Evolutionary conservation across 2,113 vertebrate genomes (phyloP).

Genomic region (Anhinga rufa): DNA sequence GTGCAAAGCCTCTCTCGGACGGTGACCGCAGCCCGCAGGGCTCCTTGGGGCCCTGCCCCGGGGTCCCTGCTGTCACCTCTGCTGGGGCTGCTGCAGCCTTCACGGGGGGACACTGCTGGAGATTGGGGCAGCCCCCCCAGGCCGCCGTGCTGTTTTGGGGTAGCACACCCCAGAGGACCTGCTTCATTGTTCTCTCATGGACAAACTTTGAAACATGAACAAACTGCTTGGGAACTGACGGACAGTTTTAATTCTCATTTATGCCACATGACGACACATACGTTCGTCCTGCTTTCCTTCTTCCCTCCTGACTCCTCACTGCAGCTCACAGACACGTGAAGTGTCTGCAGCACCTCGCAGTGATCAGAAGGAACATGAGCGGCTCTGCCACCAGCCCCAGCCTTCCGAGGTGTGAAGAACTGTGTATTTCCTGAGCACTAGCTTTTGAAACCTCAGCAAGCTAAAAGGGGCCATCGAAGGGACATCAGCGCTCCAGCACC

Average conservation of each 20-base stretch:
- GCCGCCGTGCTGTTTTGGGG: background rate
- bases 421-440: background rate
- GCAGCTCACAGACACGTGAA: background rate
- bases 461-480: background rate
- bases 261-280: background rate
- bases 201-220: background rate
- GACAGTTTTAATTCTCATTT: background rate
- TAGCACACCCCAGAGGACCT: background rate
- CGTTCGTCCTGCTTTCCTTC: background rate
- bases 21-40: background rate
- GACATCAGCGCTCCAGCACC: background rate
- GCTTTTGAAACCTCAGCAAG: background rate
- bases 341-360: background rate
- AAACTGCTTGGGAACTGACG: background rate
- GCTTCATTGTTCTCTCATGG: background rate
- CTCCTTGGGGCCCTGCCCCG: background rate
- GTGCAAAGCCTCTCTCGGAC: background rate
- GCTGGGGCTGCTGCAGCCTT: no score
- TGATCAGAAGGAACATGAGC: background rate
- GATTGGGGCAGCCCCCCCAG: accelerated
- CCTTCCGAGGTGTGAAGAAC: background rate
- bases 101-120: background rate
- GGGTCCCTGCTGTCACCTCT: background rate
- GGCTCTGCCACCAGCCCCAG: background rate
- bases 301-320: background rate